Base-by-base conservation (phyloP, 2,888 invertebrate genomes). In the Clusia tigrina region DNA sequence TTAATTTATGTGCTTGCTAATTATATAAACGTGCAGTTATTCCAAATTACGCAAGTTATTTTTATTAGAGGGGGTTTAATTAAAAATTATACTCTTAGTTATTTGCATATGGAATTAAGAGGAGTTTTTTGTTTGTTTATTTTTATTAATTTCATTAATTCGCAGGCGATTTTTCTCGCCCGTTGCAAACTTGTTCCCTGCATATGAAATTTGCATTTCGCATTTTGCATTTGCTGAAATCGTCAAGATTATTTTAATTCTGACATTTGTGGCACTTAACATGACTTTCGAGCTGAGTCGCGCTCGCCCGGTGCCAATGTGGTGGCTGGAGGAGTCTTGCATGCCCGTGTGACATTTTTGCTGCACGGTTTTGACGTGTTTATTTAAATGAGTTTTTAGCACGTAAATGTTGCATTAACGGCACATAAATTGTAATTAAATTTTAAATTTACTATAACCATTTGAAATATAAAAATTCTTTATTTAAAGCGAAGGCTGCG, bases 331-430 rank as follows among this genome's bases (percentile, higher is more conserved):
- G n/a, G n/a, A n/a, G n/a, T n/a, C n/a, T 48, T 15, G 48, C 48
- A 48, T 48, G 48, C 22, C 18, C 48, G 48, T 48, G 48, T 22
- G 20, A 48, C 48, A 48, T 48, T 48, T 48, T 48, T 42, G 42
- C 22, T 22, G 48, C 48, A 3, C 48, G 22, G 18, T 18, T 15
- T 48, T 48, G 48, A 48, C 48, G 22, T 48, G 20, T 22, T 48
- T 48, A 6, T 18, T 22, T 2, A 22, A 48, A 48, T 48, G 48
- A 48, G 48, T 5, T 22, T 18, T 22, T 48, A 2, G 48, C 48
- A 48, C 22, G 48, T 48, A 22, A 48, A 18, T 5, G 48, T 18
- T n/a, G 22, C 15, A 48, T 18, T 18, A 22, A 22, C 6, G 2
- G 2, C 6, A 15, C 48, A 48, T 20, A 22, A 48, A 48, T 48